phyloP scores from a whole-genome alignment of 2,113 vertebrate genomes.

The Sakesphorus luctuosus region DNA sequence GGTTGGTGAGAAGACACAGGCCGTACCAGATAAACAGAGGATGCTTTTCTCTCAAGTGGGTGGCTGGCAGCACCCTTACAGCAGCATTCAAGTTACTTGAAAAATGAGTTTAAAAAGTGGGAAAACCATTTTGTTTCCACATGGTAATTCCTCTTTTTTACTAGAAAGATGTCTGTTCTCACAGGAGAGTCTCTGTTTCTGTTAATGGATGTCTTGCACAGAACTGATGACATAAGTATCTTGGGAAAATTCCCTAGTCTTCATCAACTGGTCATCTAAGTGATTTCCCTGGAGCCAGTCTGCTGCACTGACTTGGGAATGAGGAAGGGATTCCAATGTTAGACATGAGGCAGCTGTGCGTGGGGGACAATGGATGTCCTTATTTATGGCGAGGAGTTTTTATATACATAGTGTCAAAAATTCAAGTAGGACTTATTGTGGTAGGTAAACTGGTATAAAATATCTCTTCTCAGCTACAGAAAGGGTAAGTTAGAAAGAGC shows the following conservation, averaged over 20 bases:
- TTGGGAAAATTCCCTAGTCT: constrained; percentile 15
- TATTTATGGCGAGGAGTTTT: background rate
- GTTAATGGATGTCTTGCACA: background rate
- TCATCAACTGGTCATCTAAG: background rate
- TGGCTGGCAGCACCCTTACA: constrained; percentile 5
- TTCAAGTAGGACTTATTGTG: constrained; percentile 54
- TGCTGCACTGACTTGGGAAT: background rate
- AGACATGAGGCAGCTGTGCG: background rate
- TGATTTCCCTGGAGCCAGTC: background rate
- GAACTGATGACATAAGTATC: constrained; percentile 13
- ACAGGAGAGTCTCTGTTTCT: background rate
- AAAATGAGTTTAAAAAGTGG: background rate
- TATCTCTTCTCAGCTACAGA: background rate
- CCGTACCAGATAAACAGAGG: background rate
- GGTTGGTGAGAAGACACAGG: background rate
- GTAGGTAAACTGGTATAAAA: constrained; percentile 37
- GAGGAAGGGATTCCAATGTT: constrained; percentile 22
- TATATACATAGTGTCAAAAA: constrained; percentile 20
- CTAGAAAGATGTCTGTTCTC: background rate
- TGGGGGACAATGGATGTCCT: background rate
- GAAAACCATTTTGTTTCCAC: background rate
- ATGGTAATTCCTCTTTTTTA: background rate
- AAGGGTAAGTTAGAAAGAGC: background rate
- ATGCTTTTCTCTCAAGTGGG: background rate
- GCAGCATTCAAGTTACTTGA: constrained; percentile 14